phyloP scores from a whole-genome alignment of 1,140 invertebrate species.

The Carcinoscorpius rotundicauda region DNA sequence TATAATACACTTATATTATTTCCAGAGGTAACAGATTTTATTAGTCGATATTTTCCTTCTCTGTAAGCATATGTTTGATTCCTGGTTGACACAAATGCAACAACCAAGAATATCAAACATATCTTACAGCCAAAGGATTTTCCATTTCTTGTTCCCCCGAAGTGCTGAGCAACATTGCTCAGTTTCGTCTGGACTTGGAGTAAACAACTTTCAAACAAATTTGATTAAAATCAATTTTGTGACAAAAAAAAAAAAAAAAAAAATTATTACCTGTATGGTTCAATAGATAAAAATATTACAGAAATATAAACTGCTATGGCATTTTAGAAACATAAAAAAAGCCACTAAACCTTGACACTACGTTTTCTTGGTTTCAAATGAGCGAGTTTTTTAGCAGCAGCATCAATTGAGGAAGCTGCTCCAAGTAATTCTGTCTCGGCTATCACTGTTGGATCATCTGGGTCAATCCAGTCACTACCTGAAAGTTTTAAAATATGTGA shows the following conservation, averaged over 20 bases:
- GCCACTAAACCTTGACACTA: constrained; percentile 38
- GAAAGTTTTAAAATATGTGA: neutral
- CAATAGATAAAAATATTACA: too few relatives aligned
- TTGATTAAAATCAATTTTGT: neutral
- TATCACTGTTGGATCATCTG: constrained; percentile 92
- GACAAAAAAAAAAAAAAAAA: neutral
- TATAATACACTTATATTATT: too few relatives aligned
- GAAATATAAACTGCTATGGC: too few relatives aligned
- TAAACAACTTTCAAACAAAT: neutral
- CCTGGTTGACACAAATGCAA: constrained; percentile 71
- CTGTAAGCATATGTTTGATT: constrained; percentile 85
- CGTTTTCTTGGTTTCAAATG: constrained; percentile 62
- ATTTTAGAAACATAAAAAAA: constrained; percentile 84
- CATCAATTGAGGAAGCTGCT: constrained; percentile 94
- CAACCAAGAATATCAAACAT: constrained; percentile 99
- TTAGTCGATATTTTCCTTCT: neutral
- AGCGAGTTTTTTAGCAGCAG: constrained; percentile 89
- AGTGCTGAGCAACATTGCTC: neutral
- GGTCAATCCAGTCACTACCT: constrained; percentile 86
- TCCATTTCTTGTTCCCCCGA: neutral
- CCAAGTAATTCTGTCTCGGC: constrained; percentile 97
- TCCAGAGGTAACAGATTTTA: too few relatives aligned
- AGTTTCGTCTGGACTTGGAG: neutral
- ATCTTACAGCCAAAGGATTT: constrained; percentile 61
- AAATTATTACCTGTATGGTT: constrained; percentile 7